phyloP scores from a whole-genome alignment of 2,888 invertebrate species.

The Pandemis heparana region DNA sequence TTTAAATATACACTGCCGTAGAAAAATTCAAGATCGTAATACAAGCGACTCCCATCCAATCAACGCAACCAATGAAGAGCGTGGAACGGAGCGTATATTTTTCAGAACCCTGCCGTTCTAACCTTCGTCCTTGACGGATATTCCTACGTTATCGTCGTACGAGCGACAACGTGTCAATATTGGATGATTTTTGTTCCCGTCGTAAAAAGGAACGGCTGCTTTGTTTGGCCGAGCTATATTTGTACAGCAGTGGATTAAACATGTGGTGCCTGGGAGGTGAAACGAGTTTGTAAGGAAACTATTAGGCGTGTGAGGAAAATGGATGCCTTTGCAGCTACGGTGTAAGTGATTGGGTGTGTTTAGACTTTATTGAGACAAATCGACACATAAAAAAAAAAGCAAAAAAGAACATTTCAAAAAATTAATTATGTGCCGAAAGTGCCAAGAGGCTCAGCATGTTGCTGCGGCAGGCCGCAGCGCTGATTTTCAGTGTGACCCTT shows the following conservation, averaged over 20 bases:
- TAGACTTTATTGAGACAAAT: too few relatives aligned
- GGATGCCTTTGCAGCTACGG: background rate
- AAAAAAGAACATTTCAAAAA: too few relatives aligned
- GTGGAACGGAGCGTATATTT: background rate
- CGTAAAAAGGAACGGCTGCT: conserved; percentile 40
- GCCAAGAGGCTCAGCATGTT: too few relatives aligned
- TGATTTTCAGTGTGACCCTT: too few relatives aligned
- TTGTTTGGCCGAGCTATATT: conserved; percentile 34
- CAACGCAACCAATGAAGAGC: conserved; percentile 1
- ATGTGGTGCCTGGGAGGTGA: conserved; percentile 28
- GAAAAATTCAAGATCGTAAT: background rate
- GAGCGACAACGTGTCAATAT: conserved; percentile 46
- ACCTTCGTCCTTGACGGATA: conserved; percentile 8
- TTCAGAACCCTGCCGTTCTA: background rate
- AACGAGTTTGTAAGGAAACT: background rate
- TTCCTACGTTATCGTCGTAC: conserved; percentile 39
- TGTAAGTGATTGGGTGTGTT: background rate
- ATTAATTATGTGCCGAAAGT: too few relatives aligned
- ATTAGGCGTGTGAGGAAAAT: background rate
- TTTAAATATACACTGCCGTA: background rate
- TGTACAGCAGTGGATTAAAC: conserved; percentile 36
- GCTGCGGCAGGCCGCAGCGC: too few relatives aligned
- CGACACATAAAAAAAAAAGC: too few relatives aligned
- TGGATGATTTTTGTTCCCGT: conserved; percentile 44
- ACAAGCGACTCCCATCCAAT: background rate